Base-by-base conservation (phyloP, 2,888 invertebrate genomes). In the Clanis bilineata region DNA sequence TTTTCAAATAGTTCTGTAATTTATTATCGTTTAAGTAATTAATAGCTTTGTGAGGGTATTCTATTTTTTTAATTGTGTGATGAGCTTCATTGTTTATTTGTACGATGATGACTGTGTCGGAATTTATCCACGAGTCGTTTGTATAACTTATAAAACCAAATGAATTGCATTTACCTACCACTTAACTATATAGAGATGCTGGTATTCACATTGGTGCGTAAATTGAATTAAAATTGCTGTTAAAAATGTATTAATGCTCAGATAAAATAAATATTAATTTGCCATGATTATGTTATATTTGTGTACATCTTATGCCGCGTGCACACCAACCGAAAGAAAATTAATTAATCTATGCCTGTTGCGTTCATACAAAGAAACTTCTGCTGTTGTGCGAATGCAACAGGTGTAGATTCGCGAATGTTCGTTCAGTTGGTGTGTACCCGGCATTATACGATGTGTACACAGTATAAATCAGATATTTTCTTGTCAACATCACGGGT, bases 1-100 rank as follows among this genome's bases (percentile, higher is more conserved):
- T 71, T 66, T 28, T 47, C 25, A 47, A 39, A 61, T 64, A 45
- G 57, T 60, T 62, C 15, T 61, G 21, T 62, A 63, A 54, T 58
- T 51, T 21, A 18, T 51, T 51, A 38, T 62, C 38, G 56, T 21
- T 61, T 58, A 54, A 23, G 59, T 59, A 36, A 39, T 51, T n/a
- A n/a, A n/a, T n/a, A n/a, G 61, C 59, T 65, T 58, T 58, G 58
- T 28, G 45, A 51, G 25, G 18, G 15, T 41, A 41, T 56, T 38
- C 38, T 58, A 38, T 6, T 21, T 39, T 25, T 23, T 9, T 39
- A 18, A 22, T 25, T 39, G 12, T 39, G 7, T 10, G 18, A 9
- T 15, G 15, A 18, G 38, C 25, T 23, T 36, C 15, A 39, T 58
- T 39, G 5, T 45, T 47, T 47, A 23, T 4, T 15, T 6, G 38